Percentiles rank a stretch among this genome's conserved stretches.
Conservation (phyloP, 2,888 invertebrate genomes). For the Tinea semifulvella region DNA sequence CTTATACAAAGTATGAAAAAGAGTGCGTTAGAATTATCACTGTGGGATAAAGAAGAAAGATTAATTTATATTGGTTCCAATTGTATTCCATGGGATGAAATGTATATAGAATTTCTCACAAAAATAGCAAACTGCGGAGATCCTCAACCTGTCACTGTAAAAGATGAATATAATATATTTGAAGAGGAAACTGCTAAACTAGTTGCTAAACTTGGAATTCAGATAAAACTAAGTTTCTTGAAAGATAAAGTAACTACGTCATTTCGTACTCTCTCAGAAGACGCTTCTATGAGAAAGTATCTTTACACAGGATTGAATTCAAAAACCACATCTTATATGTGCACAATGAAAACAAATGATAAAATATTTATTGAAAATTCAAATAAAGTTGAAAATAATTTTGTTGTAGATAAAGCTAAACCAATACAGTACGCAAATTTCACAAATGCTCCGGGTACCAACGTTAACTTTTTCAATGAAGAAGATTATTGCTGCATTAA, state of each 20-base stretch:
- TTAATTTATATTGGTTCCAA: slow-evolving; percentile 41
- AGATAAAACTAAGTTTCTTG: slow-evolving; percentile 44
- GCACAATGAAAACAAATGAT: slow-evolving; percentile 52
- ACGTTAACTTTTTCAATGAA: slow-evolving; percentile 42
- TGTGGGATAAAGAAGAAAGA: slow-evolving; percentile 54
- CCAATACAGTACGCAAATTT: slow-evolving; percentile 43
- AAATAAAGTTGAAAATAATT: slow-evolving; percentile 41
- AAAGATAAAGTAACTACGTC: slow-evolving; percentile 45
- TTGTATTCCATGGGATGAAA: slow-evolving; percentile 45
- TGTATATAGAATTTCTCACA: slow-evolving; percentile 37
- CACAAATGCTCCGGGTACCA: slow-evolving; percentile 49
- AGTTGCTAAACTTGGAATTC: slow-evolving; percentile 47
- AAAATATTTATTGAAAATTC: slow-evolving; percentile 41
- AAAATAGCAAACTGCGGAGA: slow-evolving; percentile 31
- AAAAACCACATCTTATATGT: slow-evolving; percentile 51
- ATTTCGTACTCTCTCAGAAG: slow-evolving; percentile 53
- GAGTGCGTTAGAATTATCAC: slow-evolving; percentile 40
- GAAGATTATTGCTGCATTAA: slow-evolving; percentile 49
- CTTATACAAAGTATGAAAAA: slow-evolving; percentile 48
- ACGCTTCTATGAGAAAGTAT: slow-evolving; percentile 40
- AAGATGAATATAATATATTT: slow-evolving; percentile 53
- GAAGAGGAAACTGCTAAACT: slow-evolving; percentile 50
- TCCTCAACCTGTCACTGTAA: slow-evolving; percentile 34
- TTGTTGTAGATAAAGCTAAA: slow-evolving; percentile 34
- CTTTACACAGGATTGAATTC: slow-evolving; percentile 55